Evolutionary conservation across 2,113 vertebrate genomes (phyloP), one percentile per base, ranked within the genome.

Genomic region (Dicrurus megarhynchus): DNA sequence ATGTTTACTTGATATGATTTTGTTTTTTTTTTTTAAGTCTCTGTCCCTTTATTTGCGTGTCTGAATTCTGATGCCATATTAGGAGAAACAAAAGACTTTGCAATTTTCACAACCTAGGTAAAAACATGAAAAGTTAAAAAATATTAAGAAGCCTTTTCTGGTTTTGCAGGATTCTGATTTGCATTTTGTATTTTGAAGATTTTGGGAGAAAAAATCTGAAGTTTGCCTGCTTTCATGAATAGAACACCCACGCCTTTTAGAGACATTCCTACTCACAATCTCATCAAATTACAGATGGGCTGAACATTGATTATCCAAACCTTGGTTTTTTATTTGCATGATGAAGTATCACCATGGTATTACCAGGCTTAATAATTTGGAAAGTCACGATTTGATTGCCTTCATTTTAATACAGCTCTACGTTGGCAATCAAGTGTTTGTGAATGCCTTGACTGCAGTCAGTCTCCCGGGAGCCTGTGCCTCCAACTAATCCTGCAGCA

Each of bases 211-310:
- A 50, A 50, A 78, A 35, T 63, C 37, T 77, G 60, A 63, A 22
- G n/a, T 68, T 90, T 88, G 8, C 4, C 18, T 71, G 6, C 56
- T 79, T 81, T 27, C n/a, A 9, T 55, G 52, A 90, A 41, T 13
- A 67, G 35, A 59, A 12, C 42, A 69, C 52, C 44, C 49, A 70
- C 1, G 0, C 13, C 46, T 95, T 95, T 84, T 81, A 39, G 22
- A 87, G 42, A 47, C 8, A n/a, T 60, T 90, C 35, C 60, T 81
- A 63, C 50, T 94, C 69, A 56, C 6, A 84, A 26, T 67, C 60
- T 86, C 60, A 47, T 89, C 71, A 84, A 92, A 76, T 74, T 93
- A 74, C 60, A 83, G 44, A 64, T 52, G 26, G 55, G 37, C 46
- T 83, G 55, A 90, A 68, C 1, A 1, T 61, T 92, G 73, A 87